Conservation (phyloP, 1,140 invertebrate species). For the Octopus bimaculoides region DNA sequence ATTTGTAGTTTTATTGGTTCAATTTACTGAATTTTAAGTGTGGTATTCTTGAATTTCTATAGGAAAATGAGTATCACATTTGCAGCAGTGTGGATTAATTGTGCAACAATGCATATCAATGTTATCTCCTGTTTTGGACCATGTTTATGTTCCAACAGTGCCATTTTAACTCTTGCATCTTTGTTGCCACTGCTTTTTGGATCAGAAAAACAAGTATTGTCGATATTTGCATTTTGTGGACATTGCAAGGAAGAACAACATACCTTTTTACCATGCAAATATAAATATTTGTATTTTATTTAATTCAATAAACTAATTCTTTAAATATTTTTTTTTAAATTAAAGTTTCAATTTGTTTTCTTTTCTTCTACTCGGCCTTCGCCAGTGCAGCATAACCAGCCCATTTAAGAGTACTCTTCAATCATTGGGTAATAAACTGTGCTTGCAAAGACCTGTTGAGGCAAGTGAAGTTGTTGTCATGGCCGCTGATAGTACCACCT, state of each 20-base stretch:
- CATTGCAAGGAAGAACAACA: conserved; percentile 1
- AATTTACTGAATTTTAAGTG: background rate
- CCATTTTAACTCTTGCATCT: background rate
- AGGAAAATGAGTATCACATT: background rate
- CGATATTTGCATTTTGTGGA: conserved; percentile 3
- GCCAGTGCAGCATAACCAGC: too few species aligned
- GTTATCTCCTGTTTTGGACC: too few species aligned
- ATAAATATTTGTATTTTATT: background rate
- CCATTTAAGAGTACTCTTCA: too few species aligned
- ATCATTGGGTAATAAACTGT: too few species aligned
- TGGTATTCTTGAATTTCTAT: background rate
- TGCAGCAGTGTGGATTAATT: too few species aligned
- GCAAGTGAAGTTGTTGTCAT: too few species aligned
- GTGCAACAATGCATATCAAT: too few species aligned
- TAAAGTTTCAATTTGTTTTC: background rate
- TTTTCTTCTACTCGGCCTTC: background rate
- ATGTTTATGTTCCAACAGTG: too few species aligned
- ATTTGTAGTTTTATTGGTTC: too few species aligned
- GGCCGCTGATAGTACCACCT: too few species aligned
- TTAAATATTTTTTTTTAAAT: background rate
- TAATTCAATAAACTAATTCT: background rate
- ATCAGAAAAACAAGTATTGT: background rate
- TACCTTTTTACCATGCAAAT: background rate
- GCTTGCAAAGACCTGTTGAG: too few species aligned
- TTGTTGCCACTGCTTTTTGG: background rate